phyloP scores from a whole-genome alignment of 2,113 vertebrate species.

The Clarias batrachus region DNA sequence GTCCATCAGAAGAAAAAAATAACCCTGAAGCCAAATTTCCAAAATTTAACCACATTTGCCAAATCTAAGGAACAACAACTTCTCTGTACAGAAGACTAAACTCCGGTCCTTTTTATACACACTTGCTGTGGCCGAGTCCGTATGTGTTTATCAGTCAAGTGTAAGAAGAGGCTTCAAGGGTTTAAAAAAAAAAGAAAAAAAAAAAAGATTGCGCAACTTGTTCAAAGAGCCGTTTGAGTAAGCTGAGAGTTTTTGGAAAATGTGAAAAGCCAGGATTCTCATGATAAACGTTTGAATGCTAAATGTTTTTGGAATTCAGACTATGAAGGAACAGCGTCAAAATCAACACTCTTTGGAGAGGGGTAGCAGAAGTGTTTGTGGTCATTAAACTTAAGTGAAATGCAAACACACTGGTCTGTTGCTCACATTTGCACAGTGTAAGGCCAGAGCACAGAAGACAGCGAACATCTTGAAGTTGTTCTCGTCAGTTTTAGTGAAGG shows the following conservation, averaged over 20 bases:
- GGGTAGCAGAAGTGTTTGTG: conserved; percentile 51
- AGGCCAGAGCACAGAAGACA: conserved; percentile 97
- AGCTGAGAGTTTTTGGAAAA: background rate
- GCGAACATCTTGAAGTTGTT: conserved; percentile 99
- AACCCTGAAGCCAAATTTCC: conserved; percentile 18
- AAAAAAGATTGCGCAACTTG: background rate
- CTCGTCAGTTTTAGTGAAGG: conserved; percentile 99
- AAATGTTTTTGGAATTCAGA: background rate
- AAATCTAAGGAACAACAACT: conserved; percentile 3
- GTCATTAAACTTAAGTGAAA: conserved; percentile 58
- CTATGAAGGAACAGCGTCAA: conserved; percentile 47
- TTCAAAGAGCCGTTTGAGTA: background rate
- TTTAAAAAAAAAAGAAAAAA: background rate
- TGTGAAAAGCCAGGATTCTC: background rate
- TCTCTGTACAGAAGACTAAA: conserved; percentile 10
- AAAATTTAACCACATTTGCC: conserved; percentile 10
- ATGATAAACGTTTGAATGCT: conserved; percentile 43
- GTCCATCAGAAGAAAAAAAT: background rate
- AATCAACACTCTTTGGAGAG: conserved; percentile 10
- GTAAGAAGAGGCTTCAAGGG: background rate
- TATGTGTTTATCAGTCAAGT: background rate
- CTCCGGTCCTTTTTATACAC: background rate
- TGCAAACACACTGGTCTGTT: background rate
- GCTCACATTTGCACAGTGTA: conserved; percentile 99
- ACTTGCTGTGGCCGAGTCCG: background rate